Percentiles rank a stretch among this genome's conserved stretches.
phyloP scores from a whole-genome alignment of 2,888 invertebrate species.

The Chymomyza caudatula region DNA sequence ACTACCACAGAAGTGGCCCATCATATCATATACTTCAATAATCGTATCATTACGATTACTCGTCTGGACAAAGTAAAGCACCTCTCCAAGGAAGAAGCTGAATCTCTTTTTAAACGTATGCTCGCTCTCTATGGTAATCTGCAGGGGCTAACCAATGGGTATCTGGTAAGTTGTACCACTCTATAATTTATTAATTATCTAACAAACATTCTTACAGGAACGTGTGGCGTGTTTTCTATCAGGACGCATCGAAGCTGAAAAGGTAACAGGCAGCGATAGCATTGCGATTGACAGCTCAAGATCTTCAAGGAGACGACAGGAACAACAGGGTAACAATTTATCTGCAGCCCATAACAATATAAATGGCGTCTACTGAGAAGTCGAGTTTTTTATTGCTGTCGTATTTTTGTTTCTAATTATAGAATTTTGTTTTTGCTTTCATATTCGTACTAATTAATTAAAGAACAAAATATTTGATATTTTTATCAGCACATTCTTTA shows the following conservation, averaged over 20 bases:
- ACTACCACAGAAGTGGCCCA: conserved; percentile 80
- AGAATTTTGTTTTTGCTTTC: conserved; percentile 70
- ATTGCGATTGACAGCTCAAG: conserved; percentile 43
- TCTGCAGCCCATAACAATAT: conserved; percentile 75
- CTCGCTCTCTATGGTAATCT: conserved; percentile 69
- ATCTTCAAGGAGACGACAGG: conserved; percentile 55
- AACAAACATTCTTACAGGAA: conserved; percentile 78
- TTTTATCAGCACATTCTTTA: too few species aligned
- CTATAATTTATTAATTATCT: neutral
- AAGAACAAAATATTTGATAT: neutral
- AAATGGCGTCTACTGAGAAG: conserved; percentile 77
- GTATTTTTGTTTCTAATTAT: conserved; percentile 74
- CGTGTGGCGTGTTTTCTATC: conserved; percentile 83
- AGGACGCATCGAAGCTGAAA: conserved; percentile 83
- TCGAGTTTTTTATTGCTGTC: conserved; percentile 70
- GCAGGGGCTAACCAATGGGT: conserved; percentile 69
- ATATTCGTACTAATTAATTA: conserved; percentile 57
- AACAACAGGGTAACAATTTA: conserved; percentile 56
- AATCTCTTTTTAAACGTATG: conserved; percentile 70
- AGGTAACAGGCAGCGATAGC: conserved; percentile 76
- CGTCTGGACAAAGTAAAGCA: conserved; percentile 81
- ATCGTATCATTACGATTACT: conserved; percentile 83
- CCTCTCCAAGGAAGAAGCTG: conserved; percentile 80
- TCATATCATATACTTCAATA: conserved; percentile 81
- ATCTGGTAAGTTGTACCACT: conserved; percentile 61